Evolutionary conservation across 2,888 invertebrate species (phyloP).

Genomic region (Euzetes globulus): DNA sequence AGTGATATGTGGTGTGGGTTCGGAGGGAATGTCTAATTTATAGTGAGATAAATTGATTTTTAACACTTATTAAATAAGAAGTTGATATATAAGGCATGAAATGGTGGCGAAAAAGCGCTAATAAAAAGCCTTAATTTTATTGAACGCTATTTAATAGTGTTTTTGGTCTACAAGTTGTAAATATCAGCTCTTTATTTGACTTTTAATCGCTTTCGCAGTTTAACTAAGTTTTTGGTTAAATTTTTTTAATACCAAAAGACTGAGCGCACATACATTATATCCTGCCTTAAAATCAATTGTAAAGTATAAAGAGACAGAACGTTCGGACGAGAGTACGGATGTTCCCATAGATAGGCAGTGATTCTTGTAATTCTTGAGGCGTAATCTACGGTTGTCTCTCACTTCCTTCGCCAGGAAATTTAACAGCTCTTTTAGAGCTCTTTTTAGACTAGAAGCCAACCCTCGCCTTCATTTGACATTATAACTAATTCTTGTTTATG

Average conservation of each 20-base stretch:
- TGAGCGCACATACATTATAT: constrained; percentile 23
- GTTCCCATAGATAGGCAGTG: constrained; percentile 23
- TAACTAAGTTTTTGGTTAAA: background rate
- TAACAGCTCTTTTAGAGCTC: constrained; percentile 21
- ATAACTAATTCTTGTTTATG: constrained; percentile 28
- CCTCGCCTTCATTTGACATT: constrained; percentile 23
- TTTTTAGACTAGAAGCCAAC: background rate
- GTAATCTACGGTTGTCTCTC: constrained; percentile 27
- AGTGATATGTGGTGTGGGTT: background rate
- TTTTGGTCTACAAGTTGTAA: constrained; percentile 11
- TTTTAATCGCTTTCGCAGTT: background rate
- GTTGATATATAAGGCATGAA: background rate
- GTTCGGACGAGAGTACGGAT: constrained; percentile 16
- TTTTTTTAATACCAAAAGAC: background rate
- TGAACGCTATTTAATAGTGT: background rate
- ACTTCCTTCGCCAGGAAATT: constrained; percentile 27
- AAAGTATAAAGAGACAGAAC: constrained; percentile 19
- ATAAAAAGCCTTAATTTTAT: constrained; percentile 8
- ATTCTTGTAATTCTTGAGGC: constrained; percentile 31
- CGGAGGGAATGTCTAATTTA: background rate
- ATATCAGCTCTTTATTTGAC: background rate
- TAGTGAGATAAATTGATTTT: constrained; percentile 14
- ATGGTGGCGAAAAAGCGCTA: background rate
- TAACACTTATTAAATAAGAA: constrained; percentile 14
- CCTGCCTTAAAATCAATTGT: constrained; percentile 26